Conservation (phyloP, 1,140 invertebrate species). For the Drosophila novamexicana region DNA sequence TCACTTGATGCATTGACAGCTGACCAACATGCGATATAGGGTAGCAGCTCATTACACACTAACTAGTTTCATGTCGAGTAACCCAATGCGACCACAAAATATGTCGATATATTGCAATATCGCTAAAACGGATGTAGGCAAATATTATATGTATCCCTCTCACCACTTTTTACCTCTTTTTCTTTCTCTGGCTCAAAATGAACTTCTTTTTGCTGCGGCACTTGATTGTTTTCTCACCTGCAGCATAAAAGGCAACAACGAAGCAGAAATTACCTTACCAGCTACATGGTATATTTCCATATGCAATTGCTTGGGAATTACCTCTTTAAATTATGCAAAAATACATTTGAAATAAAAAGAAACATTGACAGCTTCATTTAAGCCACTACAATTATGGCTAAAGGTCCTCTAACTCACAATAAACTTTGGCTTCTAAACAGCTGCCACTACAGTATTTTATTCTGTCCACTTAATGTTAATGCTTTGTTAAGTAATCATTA, state of each 20-base stretch:
- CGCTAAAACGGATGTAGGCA: conserved; percentile 56
- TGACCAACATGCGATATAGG: conserved; percentile 53
- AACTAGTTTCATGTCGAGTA: conserved; percentile 30
- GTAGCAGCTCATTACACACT: conserved; percentile 24
- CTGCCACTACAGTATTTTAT: too few relatives aligned
- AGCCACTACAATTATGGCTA: too few relatives aligned
- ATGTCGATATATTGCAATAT: conserved; percentile 26
- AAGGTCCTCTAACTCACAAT: too few relatives aligned
- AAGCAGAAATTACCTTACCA: not conserved
- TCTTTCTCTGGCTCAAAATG: conserved; percentile 15
- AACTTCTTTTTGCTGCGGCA: conserved; percentile 35
- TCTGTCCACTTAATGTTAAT: too few relatives aligned
- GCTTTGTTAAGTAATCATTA: too few relatives aligned
- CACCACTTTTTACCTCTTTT: not conserved
- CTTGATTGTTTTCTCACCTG: conserved; percentile 66
- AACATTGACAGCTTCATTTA: too few relatives aligned
- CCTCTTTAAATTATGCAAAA: too few relatives aligned
- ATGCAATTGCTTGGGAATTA: too few relatives aligned
- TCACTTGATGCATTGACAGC: conserved; percentile 75
- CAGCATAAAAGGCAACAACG: conserved; percentile 5
- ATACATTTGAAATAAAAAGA: too few relatives aligned
- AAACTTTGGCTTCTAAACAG: too few relatives aligned
- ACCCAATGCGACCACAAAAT: conserved; percentile 56
- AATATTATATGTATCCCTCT: conserved; percentile 21
- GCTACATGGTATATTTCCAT: not conserved